Percentiles rank a stretch among this genome's conserved stretches.
These are phyloP conservation scores for Agrilus cyanescens DNA, from an alignment of 2,888 invertebrate species.

Conservation along the genomic window DNA sequence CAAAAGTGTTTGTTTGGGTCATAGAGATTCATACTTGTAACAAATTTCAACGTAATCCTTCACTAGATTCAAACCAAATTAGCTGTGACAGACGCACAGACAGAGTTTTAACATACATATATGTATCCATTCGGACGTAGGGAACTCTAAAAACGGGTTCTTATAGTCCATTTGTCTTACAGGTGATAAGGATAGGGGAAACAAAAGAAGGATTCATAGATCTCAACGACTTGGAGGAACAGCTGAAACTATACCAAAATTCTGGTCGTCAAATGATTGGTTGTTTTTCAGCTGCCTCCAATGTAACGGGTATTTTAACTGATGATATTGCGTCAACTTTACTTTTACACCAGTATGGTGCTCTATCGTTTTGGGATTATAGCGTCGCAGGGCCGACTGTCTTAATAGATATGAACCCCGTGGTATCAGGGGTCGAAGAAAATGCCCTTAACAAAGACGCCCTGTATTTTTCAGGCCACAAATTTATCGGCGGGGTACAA, in stretches of 20 bases:
- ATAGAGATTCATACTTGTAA: too few species aligned
- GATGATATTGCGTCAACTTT: slow-evolving; percentile 75
- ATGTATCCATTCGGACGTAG: too few species aligned
- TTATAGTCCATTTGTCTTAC: slow-evolving; percentile 17
- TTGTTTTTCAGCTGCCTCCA: slow-evolving; percentile 77
- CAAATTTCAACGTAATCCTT: too few species aligned
- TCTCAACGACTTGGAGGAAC: slow-evolving; percentile 59
- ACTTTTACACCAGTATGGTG: slow-evolving; percentile 70
- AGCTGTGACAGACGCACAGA: too few species aligned
- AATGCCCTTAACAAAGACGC: slow-evolving; percentile 73
- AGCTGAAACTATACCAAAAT: slow-evolving; percentile 50
- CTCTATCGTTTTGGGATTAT: slow-evolving; percentile 83
- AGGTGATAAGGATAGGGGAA: slow-evolving; percentile 71
- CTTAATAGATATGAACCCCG: slow-evolving; percentile 75
- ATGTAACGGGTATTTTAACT: slow-evolving; percentile 76
- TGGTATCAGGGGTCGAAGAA: slow-evolving; percentile 54
- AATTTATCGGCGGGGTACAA: slow-evolving; percentile 82
- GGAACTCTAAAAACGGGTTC: too few species aligned
- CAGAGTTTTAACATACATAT: too few species aligned
- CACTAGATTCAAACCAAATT: too few species aligned
- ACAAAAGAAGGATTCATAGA: slow-evolving; percentile 70
- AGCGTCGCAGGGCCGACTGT: slow-evolving; percentile 74
- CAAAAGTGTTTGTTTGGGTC: too few species aligned
- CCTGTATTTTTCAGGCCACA: slow-evolving; percentile 79
- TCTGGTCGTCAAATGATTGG: slow-evolving; percentile 63